Evolutionary conservation across 2,113 vertebrate genomes (phyloP).

Genomic region (Anas platyrhynchos): DNA sequence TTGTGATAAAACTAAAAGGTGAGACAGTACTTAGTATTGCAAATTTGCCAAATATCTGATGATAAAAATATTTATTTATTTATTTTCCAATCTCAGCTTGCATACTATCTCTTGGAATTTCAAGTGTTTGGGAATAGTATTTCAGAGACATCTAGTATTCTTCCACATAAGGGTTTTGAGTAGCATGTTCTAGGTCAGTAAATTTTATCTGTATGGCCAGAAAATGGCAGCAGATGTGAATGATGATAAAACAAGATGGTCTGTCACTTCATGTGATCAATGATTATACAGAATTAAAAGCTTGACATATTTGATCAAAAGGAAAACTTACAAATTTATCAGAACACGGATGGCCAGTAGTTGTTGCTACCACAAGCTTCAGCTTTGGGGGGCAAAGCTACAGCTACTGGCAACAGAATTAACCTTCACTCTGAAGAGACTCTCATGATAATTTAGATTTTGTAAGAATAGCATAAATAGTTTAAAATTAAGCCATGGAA

Average conservation of each 20-base stretch:
- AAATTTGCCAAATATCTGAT: neutral
- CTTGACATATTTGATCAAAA: slow-evolving; percentile 62
- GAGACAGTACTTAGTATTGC: neutral
- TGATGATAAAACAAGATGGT: slow-evolving; percentile 53
- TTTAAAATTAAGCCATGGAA: slow-evolving; percentile 60
- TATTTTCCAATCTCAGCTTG: neutral
- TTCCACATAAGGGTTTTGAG: neutral
- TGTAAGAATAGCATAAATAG: slow-evolving; percentile 56
- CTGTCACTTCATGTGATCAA: neutral
- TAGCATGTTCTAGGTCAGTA: neutral
- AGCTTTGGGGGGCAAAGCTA: neutral
- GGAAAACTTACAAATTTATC: slow-evolving; percentile 38
- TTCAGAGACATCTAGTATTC: neutral
- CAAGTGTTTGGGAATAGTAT: neutral
- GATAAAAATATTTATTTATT: neutral
- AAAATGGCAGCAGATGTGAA: slow-evolving; percentile 61
- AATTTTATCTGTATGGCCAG: slow-evolving; percentile 20
- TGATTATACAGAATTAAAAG: slow-evolving; percentile 64
- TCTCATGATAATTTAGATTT: slow-evolving; percentile 50
- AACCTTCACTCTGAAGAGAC: slow-evolving; percentile 46
- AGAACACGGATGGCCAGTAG: neutral
- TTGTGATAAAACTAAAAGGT: neutral
- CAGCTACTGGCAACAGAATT: slow-evolving; percentile 58
- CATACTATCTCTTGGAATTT: neutral
- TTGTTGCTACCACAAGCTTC: slow-evolving; percentile 4